A percentile compares a stretch with the other conserved stretches of the same genome.
Conservation (phyloP, 2,888 invertebrate genomes). For the Phasia obesa region DNA sequence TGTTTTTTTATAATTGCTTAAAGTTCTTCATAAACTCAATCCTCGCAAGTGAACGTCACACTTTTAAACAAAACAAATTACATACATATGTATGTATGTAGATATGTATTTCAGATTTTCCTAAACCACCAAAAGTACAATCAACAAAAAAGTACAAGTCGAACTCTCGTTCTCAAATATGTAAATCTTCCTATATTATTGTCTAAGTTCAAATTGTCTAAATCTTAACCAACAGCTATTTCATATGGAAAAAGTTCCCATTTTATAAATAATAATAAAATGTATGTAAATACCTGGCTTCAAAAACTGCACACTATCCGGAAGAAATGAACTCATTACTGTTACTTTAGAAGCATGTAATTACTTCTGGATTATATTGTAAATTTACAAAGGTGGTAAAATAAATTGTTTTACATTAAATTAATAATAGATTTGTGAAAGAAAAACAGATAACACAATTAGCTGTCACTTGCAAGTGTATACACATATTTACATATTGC, state of each 20-base stretch:
- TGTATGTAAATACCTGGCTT: conserved; percentile 50
- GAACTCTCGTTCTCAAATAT: too few relatives aligned
- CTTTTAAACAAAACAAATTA: not conserved
- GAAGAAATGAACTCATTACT: conserved; percentile 60
- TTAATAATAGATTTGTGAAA: conserved; percentile 32
- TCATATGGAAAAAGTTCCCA: conserved; percentile 1
- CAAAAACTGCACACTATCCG: conserved; percentile 51
- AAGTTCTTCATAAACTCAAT: not conserved
- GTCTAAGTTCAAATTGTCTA: not conserved
- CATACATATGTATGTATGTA: too few relatives aligned
- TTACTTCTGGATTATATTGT: conserved; percentile 20
- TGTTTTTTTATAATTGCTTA: not conserved
- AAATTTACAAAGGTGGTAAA: conserved; percentile 31
- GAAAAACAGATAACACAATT: conserved; percentile 31
- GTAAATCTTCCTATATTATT: not conserved
- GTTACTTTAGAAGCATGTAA: conserved; percentile 41
- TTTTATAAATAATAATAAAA: not conserved
- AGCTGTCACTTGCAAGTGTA: conserved; percentile 13
- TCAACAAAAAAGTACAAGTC: too few relatives aligned
- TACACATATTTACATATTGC: not conserved
- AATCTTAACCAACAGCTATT: not conserved
- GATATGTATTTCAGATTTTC: not conserved
- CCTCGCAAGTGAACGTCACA: conserved; percentile 20
- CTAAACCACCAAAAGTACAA: too few relatives aligned
- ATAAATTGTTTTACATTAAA: conserved; percentile 47